Conservation (phyloP, 2,888 invertebrate genomes). For the Bombyx huttoni region DNA sequence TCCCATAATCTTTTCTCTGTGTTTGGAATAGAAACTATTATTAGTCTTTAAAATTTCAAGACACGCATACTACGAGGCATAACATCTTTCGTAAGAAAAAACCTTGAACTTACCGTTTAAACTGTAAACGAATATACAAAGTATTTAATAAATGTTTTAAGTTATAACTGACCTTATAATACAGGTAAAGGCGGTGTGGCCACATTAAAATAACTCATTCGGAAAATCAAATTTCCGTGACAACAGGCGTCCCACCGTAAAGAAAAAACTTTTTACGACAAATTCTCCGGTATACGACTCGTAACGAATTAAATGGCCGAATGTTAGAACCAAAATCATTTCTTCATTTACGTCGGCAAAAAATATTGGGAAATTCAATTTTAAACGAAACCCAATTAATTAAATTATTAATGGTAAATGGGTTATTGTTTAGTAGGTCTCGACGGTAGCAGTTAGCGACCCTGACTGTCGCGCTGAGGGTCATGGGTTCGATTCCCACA, state of each 20-base stretch:
- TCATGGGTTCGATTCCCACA: too few species aligned
- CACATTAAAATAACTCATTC: constrained; percentile 38
- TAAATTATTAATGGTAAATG: not conserved
- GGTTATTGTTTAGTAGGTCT: too few species aligned
- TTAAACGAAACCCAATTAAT: not conserved
- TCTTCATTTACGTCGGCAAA: constrained; percentile 5
- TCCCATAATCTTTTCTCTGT: too few species aligned
- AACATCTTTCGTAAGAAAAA: too few species aligned
- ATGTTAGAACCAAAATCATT: constrained; percentile 14
- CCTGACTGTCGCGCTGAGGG: too few species aligned
- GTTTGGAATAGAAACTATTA: too few species aligned
- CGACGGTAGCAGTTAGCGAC: too few species aligned
- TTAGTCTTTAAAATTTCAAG: too few species aligned
- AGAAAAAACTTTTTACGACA: constrained; percentile 27
- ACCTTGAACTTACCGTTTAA: too few species aligned
- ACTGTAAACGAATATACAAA: not conserved
- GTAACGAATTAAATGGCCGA: constrained; percentile 21
- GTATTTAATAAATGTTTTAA: not conserved
- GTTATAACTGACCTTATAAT: not conserved
- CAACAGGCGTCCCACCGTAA: constrained; percentile 31
- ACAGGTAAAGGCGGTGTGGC: constrained; percentile 13
- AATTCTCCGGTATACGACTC: constrained; percentile 10
- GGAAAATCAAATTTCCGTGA: constrained; percentile 47
- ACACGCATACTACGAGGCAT: too few species aligned
- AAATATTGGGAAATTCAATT: not conserved